These are phyloP conservation scores for Globodera rostochiensis DNA, from an alignment of 1,140 invertebrate genomes.

Conservation along the genomic window DNA sequence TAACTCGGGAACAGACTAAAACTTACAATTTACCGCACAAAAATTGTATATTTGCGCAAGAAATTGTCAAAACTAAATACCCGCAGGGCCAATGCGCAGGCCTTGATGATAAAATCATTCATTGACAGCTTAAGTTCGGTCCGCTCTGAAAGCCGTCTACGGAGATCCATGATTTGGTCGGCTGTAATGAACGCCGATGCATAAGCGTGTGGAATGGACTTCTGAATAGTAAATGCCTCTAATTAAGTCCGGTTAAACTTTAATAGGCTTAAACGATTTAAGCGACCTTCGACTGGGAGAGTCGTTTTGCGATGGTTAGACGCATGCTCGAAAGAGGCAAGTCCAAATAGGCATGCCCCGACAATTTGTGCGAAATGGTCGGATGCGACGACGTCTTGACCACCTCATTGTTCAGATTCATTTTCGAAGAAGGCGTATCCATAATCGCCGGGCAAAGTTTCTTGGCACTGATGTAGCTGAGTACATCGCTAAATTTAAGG, in stretches of 20 bases:
- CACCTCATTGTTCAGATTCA: slow-evolving; percentile 5
- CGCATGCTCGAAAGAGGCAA: slow-evolving; percentile 84
- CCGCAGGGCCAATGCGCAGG: slow-evolving; percentile 83
- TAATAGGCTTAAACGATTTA: background rate
- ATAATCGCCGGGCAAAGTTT: slow-evolving; percentile 28
- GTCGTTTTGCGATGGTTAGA: slow-evolving; percentile 67
- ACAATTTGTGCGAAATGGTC: slow-evolving; percentile 16
- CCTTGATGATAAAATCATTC: slow-evolving; percentile 96
- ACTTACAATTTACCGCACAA: background rate
- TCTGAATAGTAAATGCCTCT: slow-evolving; percentile 76
- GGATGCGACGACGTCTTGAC: background rate
- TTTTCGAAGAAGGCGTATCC: background rate
- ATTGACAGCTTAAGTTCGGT: slow-evolving; percentile 77
- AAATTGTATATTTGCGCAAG: no score
- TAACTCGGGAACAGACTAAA: slow-evolving; percentile 81
- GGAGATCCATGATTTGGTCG: slow-evolving; percentile 70
- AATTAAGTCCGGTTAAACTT: background rate
- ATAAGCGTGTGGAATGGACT: slow-evolving; percentile 92
- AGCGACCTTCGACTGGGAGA: slow-evolving; percentile 80
- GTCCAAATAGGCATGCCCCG: slow-evolving; percentile 72
- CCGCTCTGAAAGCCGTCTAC: slow-evolving; percentile 71
- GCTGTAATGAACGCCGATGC: slow-evolving; percentile 81
- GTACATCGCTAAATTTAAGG: slow-evolving; percentile 35
- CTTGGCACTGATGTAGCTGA: slow-evolving; percentile 31
- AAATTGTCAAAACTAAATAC: slow-evolving; percentile 37